Evolutionary conservation across 2,797 vertebrate species (phyloP).

Genomic region (Squalus acanthias): DNA sequence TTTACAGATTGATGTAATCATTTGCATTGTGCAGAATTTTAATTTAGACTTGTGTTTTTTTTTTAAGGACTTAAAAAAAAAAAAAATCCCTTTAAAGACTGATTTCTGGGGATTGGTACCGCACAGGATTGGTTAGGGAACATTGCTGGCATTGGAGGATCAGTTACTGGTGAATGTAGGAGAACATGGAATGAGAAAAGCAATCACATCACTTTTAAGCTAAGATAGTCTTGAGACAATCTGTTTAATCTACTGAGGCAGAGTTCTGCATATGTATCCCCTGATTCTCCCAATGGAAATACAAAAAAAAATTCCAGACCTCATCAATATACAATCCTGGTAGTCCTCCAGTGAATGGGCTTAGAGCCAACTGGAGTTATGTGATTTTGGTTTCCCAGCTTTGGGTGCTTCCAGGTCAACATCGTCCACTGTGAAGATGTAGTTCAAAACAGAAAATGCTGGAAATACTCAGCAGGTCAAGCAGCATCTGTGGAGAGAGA

Average conservation of each 20-base stretch:
- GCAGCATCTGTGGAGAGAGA: too few species aligned
- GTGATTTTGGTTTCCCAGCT: not conserved
- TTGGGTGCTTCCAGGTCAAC: not conserved
- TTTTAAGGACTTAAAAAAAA: too few species aligned
- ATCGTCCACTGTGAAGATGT: not conserved
- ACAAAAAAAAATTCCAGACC: not conserved
- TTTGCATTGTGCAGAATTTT: too few species aligned
- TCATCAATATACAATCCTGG: not conserved
- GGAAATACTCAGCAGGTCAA: too few species aligned
- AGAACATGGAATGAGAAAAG: not conserved
- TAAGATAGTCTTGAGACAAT: not conserved
- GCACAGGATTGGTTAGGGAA: not conserved
- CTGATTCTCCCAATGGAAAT: not conserved
- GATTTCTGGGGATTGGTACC: not conserved
- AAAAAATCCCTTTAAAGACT: not conserved
- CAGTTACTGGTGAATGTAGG: not conserved
- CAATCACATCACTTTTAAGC: not conserved
- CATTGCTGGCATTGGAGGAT: not conserved
- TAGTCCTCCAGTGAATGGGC: not conserved
- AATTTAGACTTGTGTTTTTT: too few species aligned
- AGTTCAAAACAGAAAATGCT: too few species aligned
- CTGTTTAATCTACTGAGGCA: not conserved
- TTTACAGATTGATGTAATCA: too few species aligned
- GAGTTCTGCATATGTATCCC: not conserved
- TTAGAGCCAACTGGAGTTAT: not conserved